Conservation (phyloP, 2,113 vertebrate genomes). For the Pseudorasbora parva region DNA sequence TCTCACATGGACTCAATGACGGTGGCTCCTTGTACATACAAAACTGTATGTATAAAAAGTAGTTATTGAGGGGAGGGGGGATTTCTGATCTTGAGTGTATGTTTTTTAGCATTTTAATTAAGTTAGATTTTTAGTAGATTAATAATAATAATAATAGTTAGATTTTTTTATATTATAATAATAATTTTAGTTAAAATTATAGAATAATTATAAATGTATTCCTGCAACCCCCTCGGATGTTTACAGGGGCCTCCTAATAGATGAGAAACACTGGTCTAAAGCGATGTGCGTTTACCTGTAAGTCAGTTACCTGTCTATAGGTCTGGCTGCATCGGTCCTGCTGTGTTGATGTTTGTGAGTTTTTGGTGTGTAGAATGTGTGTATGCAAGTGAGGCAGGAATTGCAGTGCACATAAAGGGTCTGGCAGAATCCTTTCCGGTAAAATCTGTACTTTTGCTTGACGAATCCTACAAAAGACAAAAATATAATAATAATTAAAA, state of each 20-base stretch:
- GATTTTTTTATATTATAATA: no score
- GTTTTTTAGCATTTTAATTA: no score
- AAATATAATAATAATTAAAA: no score
- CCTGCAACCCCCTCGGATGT: background rate
- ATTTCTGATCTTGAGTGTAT: no score
- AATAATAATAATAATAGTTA: no score
- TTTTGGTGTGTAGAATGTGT: constrained; percentile 76
- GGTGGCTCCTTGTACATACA: no score
- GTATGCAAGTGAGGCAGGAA: constrained; percentile 82
- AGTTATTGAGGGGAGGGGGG: background rate
- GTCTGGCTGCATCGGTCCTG: constrained; percentile 80
- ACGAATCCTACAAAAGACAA: constrained; percentile 80
- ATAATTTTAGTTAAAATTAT: no score
- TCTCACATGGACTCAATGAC: no score
- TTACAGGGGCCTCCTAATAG: background rate
- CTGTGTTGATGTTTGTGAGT: constrained; percentile 67
- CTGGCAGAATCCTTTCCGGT: constrained; percentile 89
- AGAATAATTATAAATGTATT: no score
- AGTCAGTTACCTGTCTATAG: constrained; percentile 83
- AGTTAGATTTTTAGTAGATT: no score
- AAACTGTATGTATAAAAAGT: background rate
- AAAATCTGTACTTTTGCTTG: constrained; percentile 97
- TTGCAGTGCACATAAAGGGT: constrained; percentile 88
- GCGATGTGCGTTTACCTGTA: background rate
- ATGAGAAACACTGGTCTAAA: background rate